These are phyloP conservation scores for Pelosia muscerda DNA, from an alignment of 2,888 invertebrate genomes.

Conservation along the genomic window DNA sequence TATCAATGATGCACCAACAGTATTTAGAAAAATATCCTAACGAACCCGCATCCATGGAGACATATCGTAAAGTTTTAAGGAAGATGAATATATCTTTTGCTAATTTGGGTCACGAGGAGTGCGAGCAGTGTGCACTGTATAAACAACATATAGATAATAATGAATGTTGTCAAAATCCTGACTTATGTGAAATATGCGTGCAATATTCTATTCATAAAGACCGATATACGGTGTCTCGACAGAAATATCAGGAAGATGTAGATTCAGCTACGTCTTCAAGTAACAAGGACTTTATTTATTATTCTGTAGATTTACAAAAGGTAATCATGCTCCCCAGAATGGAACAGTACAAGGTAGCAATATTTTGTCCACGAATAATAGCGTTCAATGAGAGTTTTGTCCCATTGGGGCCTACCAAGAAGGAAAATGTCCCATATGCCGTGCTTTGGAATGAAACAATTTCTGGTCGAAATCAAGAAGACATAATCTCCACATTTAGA, in stretches of 20 bases:
- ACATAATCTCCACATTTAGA: not conserved
- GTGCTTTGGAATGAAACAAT: not conserved
- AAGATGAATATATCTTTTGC: constrained; percentile 32
- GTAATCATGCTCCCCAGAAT: not conserved
- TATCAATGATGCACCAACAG: constrained; percentile 24
- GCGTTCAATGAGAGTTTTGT: constrained; percentile 1
- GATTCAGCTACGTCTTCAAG: constrained; percentile 6
- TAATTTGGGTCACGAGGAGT: constrained; percentile 31
- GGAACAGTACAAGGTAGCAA: not conserved
- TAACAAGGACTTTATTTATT: constrained; percentile 18
- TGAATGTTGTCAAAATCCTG: constrained; percentile 14
- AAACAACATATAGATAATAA: constrained; percentile 8
- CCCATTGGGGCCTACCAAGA: not conserved
- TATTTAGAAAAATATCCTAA: no score
- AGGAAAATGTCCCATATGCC: not conserved
- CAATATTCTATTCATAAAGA: constrained; percentile 8
- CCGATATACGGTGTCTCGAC: constrained; percentile 17
- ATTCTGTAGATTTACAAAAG: constrained; percentile 1
- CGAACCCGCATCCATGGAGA: constrained; percentile 22
- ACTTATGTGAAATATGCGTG: constrained; percentile 11
- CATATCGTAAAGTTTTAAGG: constrained; percentile 27
- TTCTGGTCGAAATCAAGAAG: not conserved
- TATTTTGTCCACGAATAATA: not conserved
- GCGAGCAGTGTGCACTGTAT: constrained; percentile 12
- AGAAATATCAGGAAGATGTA: constrained; percentile 24